Evolutionary conservation across 2,888 invertebrate genomes (phyloP), one percentile per base, ranked within the genome.

Genomic region (Vandiemenella viatica): DNA sequence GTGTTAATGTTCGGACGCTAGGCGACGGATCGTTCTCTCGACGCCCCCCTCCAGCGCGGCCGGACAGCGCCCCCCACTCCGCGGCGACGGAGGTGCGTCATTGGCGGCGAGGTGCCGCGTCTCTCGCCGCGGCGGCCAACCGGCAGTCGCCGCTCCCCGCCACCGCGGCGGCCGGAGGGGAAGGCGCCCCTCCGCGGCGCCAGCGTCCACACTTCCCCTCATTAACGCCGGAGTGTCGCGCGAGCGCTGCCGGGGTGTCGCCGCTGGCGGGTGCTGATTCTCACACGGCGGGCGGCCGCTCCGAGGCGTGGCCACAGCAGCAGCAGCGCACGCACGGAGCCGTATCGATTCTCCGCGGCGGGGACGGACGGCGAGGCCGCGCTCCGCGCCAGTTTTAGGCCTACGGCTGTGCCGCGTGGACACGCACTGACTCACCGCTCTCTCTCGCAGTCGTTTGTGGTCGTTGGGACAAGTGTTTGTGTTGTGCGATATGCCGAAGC

Each of bases 271-370:
- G 45, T 43, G 32, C 26, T 43, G 37, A 43, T 21, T 37, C 46
- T 23, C 49, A 43, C 46, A 49, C 47, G 48, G 50, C 49, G 40
- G 19, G 22, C 48, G 43, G 40, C 48, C 52, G 16, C 38, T n/a
- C n/a, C 38, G 38, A 38, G 57, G 65, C 62, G 57, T 66, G 66
- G 67, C 66, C 65, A 26, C 47, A 41, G 49, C 37, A 50, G 46
- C 58, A 21, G 20, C 20, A 5, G 10, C 10, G 19, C 19, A 19
- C 42, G 42, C 42, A 8, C 63, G 71, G 77, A 73, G 77, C 76
- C 66, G 70, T 77, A 70, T 75, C 77, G 70, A 74, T 71, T 72
- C 69, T 71, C 68, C 70, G 70, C 72, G 72, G 65, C 63, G 66
- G 67, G 66, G 66, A 68, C 32, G 32, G n/a, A 32, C n/a, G 13